A percentile compares a stretch with the other conserved stretches of the same genome.
phyloP scores from a whole-genome alignment of 1,140 invertebrate genomes.

The Drosophila teissieri region DNA sequence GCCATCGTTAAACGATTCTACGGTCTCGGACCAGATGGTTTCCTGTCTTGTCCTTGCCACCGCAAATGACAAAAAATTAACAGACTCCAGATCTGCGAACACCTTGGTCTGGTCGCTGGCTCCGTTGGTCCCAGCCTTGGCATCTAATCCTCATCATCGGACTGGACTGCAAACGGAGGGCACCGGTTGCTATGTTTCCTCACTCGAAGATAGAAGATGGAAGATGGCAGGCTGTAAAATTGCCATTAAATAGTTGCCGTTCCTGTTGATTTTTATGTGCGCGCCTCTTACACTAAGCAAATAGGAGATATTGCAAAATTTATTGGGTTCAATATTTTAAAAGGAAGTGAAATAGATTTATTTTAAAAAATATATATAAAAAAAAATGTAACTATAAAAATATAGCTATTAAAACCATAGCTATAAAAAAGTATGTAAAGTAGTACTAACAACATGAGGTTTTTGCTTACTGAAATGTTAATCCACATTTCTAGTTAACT shows the following conservation, averaged over 20 bases:
- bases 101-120: slow-evolving; percentile 5
- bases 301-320: not conserved
- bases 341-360: no score
- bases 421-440: no score
- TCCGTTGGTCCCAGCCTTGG: slow-evolving; percentile 10
- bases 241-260: slow-evolving; percentile 79
- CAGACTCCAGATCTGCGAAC: slow-evolving; percentile 37
- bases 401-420: no score
- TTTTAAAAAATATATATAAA: no score
- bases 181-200: slow-evolving; percentile 1
- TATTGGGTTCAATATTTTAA: no score
- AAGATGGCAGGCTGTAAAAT: slow-evolving; percentile 69
- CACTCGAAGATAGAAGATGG: slow-evolving; percentile 14
- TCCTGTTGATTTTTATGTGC: slow-evolving; percentile 71
- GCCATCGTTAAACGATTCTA: slow-evolving; percentile 56
- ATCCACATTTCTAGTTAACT: no score
- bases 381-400: no score
- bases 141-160: slow-evolving; percentile 72
- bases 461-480: no score
- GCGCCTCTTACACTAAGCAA: slow-evolving; percentile 6
- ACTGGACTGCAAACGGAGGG: slow-evolving; percentile 5
- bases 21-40: slow-evolving; percentile 43
- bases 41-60: slow-evolving; percentile 66
- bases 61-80: slow-evolving; percentile 62
- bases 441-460: no score